Conservation (phyloP, 2,888 invertebrate species). For the Mesorhabditis spiculigera region DNA sequence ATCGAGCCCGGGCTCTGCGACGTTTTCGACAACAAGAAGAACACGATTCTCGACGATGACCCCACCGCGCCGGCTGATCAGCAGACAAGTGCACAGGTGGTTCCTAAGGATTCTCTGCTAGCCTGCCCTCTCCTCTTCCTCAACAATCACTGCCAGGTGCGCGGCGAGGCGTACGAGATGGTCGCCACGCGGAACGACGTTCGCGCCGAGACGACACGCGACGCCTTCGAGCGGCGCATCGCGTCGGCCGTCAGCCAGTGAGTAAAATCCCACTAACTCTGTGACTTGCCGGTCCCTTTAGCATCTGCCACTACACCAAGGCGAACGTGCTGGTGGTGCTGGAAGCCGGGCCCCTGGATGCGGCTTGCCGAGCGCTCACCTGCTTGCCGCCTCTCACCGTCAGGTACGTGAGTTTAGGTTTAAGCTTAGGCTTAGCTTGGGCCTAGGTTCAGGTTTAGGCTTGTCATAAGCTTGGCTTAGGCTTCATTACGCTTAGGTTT, state of each 20-base stretch:
- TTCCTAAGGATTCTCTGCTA: too few relatives aligned
- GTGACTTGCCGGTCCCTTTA: too few relatives aligned
- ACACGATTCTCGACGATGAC: neutral
- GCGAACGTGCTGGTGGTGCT: neutral
- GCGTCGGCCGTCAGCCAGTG: neutral
- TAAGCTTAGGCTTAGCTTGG: too few relatives aligned
- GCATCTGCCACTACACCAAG: too few relatives aligned
- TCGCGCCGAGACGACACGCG: neutral
- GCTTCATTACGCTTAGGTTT: too few relatives aligned
- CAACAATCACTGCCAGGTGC: too few relatives aligned
- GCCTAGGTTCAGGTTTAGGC: too few relatives aligned
- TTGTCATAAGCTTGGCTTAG: too few relatives aligned
- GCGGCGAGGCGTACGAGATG: neutral
- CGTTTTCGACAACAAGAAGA: neutral
- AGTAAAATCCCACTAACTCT: neutral
- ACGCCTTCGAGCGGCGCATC: neutral
- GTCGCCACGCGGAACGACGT: neutral
- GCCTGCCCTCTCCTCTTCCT: too few relatives aligned
- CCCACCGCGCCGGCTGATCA: too few relatives aligned
- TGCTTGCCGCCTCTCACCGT: neutral
- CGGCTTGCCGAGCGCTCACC: neutral
- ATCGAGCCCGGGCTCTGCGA: neutral
- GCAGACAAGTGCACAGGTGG: too few relatives aligned
- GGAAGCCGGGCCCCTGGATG: neutral
- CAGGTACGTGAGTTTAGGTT: neutral